Evolutionary conservation across 2,797 vertebrate species (phyloP), one percentile per base, ranked within the genome.

Genomic region (Fundulus diaphanus): DNA sequence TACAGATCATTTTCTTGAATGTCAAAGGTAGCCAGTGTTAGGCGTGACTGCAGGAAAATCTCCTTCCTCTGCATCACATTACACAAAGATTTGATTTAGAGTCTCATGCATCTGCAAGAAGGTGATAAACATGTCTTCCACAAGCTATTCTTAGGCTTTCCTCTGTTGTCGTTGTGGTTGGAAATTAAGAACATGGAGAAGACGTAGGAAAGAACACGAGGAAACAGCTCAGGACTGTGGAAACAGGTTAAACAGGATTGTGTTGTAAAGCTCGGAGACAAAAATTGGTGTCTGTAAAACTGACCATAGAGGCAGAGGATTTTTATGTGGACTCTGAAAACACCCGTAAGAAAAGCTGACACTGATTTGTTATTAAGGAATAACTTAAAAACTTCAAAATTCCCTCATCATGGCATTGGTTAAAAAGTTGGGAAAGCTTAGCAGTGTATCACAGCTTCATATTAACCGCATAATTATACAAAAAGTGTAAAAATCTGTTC

Each of bases 71-170:
- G 80, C 79, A 79, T 85, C 86, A 75, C 85, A 83, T 85, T 83
- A 84, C 83, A 90, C 42, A 29, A 63, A 85, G 81, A 84, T 85
- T 84, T 85, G 72, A 85, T 84, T 87, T 79, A 75, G 70, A 71
- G 74, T 72, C 79, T 61, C 75, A 8, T 82, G 67, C 72, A 80
- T 89, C 90, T 92, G 90, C 82, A 73, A 37, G 54, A 82, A 80
- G 82, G 76, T 80, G 90, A 93, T 92, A 92, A 92, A 91, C 76
- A 85, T 22, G 74, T 84, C 78, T 86, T 82, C 83, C 72, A 79
- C 42, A 2, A 79, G 84, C 81, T 79, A 82, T 81, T 83, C 63
- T 61, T 56, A 40, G 72, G 37, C 76, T 84, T 80, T 72, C 71
- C 29, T 67, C 84, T 80, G 74, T 80, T 77, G 71, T 85, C 70